Percentiles rank a stretch among this genome's conserved stretches.
phyloP scores from a whole-genome alignment of 2,797 vertebrate genomes.

The Buphagus erythrorhynchus region DNA sequence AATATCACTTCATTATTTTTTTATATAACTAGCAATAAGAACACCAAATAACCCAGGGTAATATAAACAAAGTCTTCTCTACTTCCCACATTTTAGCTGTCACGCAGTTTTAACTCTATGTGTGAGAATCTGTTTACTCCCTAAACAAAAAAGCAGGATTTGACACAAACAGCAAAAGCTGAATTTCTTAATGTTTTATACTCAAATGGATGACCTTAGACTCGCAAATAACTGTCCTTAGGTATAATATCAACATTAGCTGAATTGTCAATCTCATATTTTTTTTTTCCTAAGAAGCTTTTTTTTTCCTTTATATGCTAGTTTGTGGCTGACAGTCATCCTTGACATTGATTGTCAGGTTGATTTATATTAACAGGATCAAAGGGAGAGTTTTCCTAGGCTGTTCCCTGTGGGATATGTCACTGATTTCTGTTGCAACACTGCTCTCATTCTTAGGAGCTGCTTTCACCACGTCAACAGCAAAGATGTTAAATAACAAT shows the following conservation, averaged over 20 bases:
- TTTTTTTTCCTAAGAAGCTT: background rate
- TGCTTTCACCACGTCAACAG: background rate
- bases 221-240: background rate
- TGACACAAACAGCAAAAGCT: background rate
- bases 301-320: background rate
- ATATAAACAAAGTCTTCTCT: background rate
- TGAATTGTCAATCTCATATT: background rate
- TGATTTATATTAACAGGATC: conserved; percentile 36
- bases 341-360: conserved; percentile 42
- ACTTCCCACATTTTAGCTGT: background rate
- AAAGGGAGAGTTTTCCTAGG: background rate
- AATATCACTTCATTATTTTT: background rate
- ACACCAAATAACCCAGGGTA: background rate
- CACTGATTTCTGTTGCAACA: conserved; percentile 1
- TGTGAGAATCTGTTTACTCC: background rate
- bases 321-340: background rate
- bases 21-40: background rate
- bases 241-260: background rate
- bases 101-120: background rate
- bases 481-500: background rate
- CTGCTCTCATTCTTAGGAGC: background rate
- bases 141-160: background rate
- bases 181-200: background rate
- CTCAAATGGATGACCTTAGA: background rate
- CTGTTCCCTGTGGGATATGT: background rate